phyloP scores from a whole-genome alignment of 2,113 vertebrate species.

The Mobula hypostoma region DNA sequence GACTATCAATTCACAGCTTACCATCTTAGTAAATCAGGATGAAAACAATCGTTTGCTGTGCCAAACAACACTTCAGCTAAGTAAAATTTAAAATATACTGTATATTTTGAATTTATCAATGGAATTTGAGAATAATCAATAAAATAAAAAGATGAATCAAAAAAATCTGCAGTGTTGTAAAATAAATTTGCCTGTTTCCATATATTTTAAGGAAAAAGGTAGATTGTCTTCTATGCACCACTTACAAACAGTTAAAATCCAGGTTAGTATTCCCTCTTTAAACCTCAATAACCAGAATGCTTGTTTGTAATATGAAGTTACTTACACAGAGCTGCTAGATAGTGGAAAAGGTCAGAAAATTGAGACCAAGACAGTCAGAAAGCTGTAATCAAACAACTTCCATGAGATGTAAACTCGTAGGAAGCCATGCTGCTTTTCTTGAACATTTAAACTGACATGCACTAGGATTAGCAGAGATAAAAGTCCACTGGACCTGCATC shows the following conservation, averaged over 20 bases:
- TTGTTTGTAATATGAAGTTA: constrained; percentile 30
- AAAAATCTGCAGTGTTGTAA: neutral
- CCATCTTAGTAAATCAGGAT: neutral
- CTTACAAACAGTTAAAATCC: neutral
- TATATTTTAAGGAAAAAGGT: neutral
- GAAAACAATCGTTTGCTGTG: neutral
- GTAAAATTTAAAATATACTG: neutral
- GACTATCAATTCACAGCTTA: neutral
- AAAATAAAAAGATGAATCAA: too few relatives aligned
- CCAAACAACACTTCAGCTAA: constrained; percentile 1
- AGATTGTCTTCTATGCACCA: neutral
- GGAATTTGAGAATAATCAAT: too few relatives aligned
- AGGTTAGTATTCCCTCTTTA: neutral
- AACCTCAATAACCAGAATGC: constrained; percentile 18
- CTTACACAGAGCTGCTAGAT: constrained; percentile 24
- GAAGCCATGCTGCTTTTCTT: constrained; percentile 34
- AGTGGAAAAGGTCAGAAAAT: constrained; percentile 28
- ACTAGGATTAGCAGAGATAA: constrained; percentile 30
- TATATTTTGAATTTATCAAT: neutral
- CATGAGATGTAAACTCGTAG: constrained; percentile 31
- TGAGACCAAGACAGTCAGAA: constrained; percentile 26
- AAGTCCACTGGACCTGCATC: constrained; percentile 38
- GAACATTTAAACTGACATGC: constrained; percentile 31
- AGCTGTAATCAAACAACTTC: constrained; percentile 38
- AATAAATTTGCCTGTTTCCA: neutral